phyloP scores from a whole-genome alignment of 2,797 vertebrate species.

The Enteromius viviparus region DNA sequence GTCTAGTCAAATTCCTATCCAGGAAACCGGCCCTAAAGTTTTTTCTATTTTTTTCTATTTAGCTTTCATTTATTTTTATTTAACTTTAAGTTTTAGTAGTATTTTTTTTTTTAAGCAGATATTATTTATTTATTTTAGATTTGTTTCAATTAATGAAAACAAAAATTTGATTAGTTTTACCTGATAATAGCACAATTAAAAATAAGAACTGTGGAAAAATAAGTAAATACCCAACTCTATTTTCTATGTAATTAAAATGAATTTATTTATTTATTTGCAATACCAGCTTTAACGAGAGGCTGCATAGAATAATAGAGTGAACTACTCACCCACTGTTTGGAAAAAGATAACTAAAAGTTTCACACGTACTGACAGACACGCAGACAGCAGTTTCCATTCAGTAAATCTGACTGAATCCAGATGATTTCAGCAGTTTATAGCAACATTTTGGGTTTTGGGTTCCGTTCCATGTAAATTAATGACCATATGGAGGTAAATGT shows the following conservation, averaged over 20 bases:
- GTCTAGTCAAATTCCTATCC: not conserved
- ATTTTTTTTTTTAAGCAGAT: not conserved
- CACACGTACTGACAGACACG: not conserved
- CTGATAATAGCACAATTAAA: not conserved
- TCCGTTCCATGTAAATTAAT: slow-evolving; percentile 29
- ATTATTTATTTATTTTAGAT: not conserved
- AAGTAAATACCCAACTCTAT: not conserved
- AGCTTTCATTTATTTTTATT: not conserved
- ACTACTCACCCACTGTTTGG: slow-evolving; percentile 2
- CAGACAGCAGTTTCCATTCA: slow-evolving; percentile 10
- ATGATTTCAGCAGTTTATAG: slow-evolving; percentile 29
- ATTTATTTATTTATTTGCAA: not conserved
- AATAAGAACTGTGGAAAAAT: not conserved
- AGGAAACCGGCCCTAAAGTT: not conserved
- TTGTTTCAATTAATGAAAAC: not conserved
- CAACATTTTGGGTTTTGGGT: not conserved
- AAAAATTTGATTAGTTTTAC: not conserved
- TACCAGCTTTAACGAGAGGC: not conserved
- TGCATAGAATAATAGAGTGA: not conserved
- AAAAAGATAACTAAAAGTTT: slow-evolving; percentile 4
- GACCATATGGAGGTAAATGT: slow-evolving; percentile 10
- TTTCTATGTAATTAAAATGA: not conserved
- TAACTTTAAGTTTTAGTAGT: not conserved
- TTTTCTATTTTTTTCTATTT: not conserved
- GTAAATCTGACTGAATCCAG: slow-evolving; percentile 14